Base-by-base conservation (phyloP, 2,888 invertebrate species). In the Nomada ferruginata region DNA sequence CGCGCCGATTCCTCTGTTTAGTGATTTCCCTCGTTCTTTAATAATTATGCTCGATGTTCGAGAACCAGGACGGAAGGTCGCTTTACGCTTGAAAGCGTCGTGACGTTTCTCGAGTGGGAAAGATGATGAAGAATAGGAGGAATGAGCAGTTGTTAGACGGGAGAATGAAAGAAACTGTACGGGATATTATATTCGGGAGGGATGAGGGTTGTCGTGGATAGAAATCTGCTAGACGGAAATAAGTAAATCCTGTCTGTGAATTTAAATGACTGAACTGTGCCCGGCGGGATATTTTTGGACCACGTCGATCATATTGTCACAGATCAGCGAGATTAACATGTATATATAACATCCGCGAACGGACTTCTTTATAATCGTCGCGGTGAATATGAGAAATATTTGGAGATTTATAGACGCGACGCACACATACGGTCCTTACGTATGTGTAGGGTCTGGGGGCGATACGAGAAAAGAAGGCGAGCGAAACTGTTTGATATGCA, bases 401-500 rank as follows among this genome's bases (percentile, higher is more conserved):
- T 7, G 18, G 23, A 23, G 20, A 52, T 23, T 23, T 61, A 20
- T 29, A 53, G 23, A 5, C 29, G 23, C 60, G 15, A 52, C 63
- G 66, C 65, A 63, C 66, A 66, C 73, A 70, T 42, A 50, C 26
- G 2, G 26, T 29, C 0, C 1, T 1, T 59, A 15, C 68, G 59
- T 65, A 69, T 75, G 60, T 69, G 69, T 69, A 36, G 36, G 36
- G 36, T 5, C 36, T 36, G 36, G 83, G 23, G 47, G 47, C 50
- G 66, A 60, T 29, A 59, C 70, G 74, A 57, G 83, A 75, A 47
- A 72, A 69, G 73, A 70, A 79, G 71, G 69, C 69, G 74, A 71
- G 80, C 64, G 53, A 44, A 44, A 83, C 93, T 93, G 90, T 81
- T 93, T 93, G 91, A 92, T 93, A 93, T 93, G 93, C 94, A 90